These are phyloP conservation scores for Pipra filicauda DNA, from an alignment of 2,113 vertebrate species.

Conservation along the genomic window DNA sequence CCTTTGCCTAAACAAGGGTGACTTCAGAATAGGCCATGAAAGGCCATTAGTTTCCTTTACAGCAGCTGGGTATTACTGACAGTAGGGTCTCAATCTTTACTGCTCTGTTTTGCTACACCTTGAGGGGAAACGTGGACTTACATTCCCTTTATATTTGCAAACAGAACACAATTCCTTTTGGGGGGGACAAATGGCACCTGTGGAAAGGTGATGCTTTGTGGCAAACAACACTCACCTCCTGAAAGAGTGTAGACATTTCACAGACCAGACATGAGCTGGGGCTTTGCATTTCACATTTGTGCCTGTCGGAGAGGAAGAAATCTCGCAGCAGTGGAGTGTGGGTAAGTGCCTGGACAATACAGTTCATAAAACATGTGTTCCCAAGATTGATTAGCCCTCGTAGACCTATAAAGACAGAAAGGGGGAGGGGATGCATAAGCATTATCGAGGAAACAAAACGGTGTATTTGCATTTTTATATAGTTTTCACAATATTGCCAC, in stretches of 20 bases:
- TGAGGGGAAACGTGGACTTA: not conserved
- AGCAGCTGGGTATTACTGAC: not conserved
- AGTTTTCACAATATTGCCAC: not conserved
- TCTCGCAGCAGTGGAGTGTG: conserved; percentile 96
- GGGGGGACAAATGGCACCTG: not conserved
- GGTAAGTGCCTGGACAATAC: conserved; percentile 96
- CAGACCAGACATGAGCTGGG: conserved; percentile 97
- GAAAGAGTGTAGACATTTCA: conserved; percentile 98
- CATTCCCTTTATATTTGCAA: not conserved
- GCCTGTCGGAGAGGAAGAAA: conserved; percentile 97
- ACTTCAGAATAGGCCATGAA: not conserved
- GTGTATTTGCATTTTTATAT: conserved; percentile 10
- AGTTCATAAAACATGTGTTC: conserved; percentile 99
- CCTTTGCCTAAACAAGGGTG: conserved; percentile 1
- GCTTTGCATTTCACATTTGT: conserved; percentile 98
- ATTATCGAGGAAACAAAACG: not conserved
- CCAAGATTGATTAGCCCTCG: conserved; percentile 96
- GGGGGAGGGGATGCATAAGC: conserved; percentile 18
- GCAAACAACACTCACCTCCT: conserved; percentile 83
- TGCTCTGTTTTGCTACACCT: not conserved
- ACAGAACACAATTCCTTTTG: not conserved
- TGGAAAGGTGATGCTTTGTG: not conserved
- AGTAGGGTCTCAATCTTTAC: not conserved
- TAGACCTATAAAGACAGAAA: conserved; percentile 80
- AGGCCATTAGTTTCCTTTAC: not conserved